phyloP scores from a whole-genome alignment of 1,140 invertebrate species.

The Streblospio benedicti region DNA sequence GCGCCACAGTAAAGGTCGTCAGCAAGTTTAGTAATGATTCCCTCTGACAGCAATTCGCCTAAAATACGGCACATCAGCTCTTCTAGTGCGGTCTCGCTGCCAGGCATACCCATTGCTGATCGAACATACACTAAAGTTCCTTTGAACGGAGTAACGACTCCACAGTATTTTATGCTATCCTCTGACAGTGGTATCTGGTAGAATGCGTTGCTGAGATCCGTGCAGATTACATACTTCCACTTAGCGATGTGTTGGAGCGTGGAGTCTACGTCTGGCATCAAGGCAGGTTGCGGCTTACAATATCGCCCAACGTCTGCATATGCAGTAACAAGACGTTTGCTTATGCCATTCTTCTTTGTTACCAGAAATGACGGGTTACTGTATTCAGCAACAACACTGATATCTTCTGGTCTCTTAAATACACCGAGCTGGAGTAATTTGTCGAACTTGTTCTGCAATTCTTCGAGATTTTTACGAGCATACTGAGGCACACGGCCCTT shows the following conservation, averaged over 20 bases:
- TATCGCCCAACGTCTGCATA: constrained; percentile 20
- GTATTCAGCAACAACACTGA: too few species aligned
- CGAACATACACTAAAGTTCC: constrained; percentile 19
- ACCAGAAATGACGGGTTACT: constrained; percentile 21
- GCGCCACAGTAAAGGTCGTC: constrained; percentile 15
- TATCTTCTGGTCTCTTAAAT: too few species aligned
- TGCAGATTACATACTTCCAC: constrained; percentile 21
- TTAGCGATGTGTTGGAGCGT: constrained; percentile 10
- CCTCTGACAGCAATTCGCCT: constrained; percentile 21
- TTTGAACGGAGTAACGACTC: constrained; percentile 1
- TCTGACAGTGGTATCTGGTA: not conserved
- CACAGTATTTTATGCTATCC: too few species aligned
- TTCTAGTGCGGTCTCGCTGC: constrained; percentile 23
- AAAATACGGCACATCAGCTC: constrained; percentile 25
- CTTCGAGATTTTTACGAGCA: too few species aligned
- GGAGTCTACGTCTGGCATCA: constrained; percentile 23
- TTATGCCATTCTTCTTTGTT: constrained; percentile 18
- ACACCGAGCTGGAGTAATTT: too few species aligned
- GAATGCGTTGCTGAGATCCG: constrained; percentile 19
- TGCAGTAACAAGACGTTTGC: constrained; percentile 18
- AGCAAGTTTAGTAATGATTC: constrained; percentile 15
- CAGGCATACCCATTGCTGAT: constrained; percentile 26
- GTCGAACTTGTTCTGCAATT: too few species aligned
- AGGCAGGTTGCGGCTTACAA: constrained; percentile 15
- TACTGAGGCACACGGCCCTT: too few species aligned